phyloP scores from a whole-genome alignment of 2,797 vertebrate genomes.

The Xenops minutus region DNA sequence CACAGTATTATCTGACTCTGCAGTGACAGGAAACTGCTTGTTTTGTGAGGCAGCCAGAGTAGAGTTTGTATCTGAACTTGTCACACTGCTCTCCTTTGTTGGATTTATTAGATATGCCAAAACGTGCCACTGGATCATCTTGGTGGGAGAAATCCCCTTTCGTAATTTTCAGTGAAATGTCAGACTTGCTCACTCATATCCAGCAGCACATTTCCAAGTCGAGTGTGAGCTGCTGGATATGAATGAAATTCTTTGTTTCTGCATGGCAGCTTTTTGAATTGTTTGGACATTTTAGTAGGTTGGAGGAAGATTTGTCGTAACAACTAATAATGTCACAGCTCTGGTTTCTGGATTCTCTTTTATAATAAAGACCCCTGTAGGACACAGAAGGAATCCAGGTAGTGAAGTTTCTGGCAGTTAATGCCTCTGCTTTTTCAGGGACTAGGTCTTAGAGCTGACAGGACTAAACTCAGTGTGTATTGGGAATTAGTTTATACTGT shows the following conservation, averaged over 20 bases:
- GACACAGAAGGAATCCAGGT: background rate
- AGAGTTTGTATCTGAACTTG: background rate
- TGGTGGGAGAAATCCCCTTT: background rate
- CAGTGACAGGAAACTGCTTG: background rate
- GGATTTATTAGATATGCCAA: background rate
- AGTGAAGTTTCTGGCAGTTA: background rate
- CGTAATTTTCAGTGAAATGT: background rate
- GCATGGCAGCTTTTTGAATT: background rate
- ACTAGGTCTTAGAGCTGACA: background rate
- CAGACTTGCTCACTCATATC: background rate
- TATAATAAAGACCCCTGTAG: background rate
- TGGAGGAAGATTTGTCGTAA: background rate
- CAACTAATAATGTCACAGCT: background rate
- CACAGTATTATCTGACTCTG: background rate
- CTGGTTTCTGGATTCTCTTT: background rate
- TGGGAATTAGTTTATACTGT: background rate
- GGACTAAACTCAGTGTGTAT: background rate
- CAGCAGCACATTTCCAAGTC: background rate
- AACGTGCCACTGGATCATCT: background rate
- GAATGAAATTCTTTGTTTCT: background rate
- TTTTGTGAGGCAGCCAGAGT: background rate
- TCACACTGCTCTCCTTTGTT: background rate
- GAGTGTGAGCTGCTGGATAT: background rate
- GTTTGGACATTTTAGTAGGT: slow-evolving; percentile 4
- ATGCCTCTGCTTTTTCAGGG: background rate